phyloP scores from a whole-genome alignment of 2,113 vertebrate genomes.

The Hyaena hyaena region DNA sequence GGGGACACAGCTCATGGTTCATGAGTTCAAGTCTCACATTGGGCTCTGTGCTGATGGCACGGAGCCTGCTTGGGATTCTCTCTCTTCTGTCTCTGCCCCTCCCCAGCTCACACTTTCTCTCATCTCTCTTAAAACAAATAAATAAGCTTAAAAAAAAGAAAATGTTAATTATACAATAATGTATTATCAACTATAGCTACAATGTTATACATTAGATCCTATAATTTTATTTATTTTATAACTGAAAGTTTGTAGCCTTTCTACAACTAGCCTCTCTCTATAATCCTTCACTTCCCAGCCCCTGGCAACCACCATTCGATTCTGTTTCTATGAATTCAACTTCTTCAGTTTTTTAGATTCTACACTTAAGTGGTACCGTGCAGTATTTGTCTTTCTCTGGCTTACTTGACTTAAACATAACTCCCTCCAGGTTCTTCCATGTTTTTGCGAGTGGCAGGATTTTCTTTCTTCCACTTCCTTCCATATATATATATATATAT shows the following conservation, averaged over 20 bases:
- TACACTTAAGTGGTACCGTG: background rate
- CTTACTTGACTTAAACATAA: background rate
- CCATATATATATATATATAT: background rate
- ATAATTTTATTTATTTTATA: background rate
- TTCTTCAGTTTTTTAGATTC: background rate
- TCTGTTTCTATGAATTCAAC: background rate
- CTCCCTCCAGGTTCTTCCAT: background rate
- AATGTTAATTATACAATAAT: background rate
- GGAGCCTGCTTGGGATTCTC: too few relatives aligned
- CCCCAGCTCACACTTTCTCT: too few relatives aligned
- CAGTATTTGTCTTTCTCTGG: slow-evolving; percentile 20
- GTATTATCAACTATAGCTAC: background rate
- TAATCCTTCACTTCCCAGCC: background rate
- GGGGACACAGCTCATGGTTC: too few relatives aligned
- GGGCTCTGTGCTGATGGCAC: too few relatives aligned
- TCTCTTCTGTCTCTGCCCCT: too few relatives aligned
- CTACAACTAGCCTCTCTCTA: background rate
- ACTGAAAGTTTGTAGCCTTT: background rate
- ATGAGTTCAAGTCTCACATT: too few relatives aligned
- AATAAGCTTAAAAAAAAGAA: background rate
- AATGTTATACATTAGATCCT: background rate
- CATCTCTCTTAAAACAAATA: too few relatives aligned
- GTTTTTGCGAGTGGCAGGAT: background rate
- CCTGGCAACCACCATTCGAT: background rate
- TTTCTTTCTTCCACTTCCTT: background rate